Evolutionary conservation across 2,113 vertebrate species (phyloP).

Genomic region (Myrmecophaga tridactyla): DNA sequence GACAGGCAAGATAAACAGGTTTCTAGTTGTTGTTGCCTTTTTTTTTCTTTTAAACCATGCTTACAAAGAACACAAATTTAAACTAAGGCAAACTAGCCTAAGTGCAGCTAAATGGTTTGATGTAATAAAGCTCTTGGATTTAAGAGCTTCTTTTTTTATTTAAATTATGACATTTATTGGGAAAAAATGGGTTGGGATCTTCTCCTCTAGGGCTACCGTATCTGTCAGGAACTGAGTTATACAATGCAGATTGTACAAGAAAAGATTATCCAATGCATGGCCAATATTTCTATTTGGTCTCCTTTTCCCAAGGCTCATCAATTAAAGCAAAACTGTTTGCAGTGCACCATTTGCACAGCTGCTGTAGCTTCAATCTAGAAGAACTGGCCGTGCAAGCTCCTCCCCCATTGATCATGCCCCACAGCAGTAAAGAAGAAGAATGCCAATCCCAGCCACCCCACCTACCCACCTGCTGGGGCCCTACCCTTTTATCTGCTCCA

Average conservation of each 20-base stretch:
- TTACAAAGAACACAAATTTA: neutral
- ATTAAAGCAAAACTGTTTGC: neutral
- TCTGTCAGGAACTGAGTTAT: neutral
- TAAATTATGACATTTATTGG: constrained; percentile 21
- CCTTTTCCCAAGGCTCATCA: neutral
- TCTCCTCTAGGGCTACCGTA: neutral
- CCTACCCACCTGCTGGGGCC: neutral
- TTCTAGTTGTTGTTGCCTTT: neutral
- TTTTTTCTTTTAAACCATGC: neutral
- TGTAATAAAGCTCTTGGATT: constrained; percentile 43
- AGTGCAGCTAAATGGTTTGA: neutral
- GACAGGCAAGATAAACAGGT: constrained; percentile 53
- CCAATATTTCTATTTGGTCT: neutral
- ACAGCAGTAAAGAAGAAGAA: neutral
- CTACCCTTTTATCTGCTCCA: neutral
- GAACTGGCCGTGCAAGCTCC: neutral
- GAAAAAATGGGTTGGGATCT: neutral
- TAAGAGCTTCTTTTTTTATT: constrained; percentile 44
- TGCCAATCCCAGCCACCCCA: no score
- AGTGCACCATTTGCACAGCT: neutral
- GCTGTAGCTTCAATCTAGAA: neutral
- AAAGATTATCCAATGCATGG: neutral
- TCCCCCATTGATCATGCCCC: neutral
- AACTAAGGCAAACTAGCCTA: neutral
- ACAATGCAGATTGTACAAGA: neutral